These are phyloP conservation scores for Scomber colias DNA, from an alignment of 2,113 vertebrate genomes.

Conservation along the genomic window DNA sequence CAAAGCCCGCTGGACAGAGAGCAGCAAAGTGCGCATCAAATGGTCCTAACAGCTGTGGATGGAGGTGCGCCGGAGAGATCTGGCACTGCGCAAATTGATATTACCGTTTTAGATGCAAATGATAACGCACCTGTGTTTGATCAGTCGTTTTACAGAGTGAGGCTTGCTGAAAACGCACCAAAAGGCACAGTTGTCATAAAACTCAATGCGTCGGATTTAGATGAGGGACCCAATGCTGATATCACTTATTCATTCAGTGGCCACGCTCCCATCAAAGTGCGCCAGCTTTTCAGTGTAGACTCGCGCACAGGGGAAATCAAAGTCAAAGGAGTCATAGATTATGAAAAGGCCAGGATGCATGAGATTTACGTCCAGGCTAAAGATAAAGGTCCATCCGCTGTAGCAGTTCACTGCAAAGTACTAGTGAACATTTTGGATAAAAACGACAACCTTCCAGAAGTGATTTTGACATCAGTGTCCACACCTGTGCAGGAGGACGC, in stretches of 20 bases:
- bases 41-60: slow-evolving; percentile 82
- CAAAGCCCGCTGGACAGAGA: slow-evolving; percentile 78
- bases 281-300: slow-evolving; percentile 83
- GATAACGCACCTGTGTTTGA: slow-evolving; percentile 84
- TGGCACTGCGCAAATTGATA: slow-evolving; percentile 79
- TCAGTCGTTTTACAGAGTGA: slow-evolving; percentile 80
- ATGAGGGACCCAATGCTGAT: slow-evolving; percentile 83
- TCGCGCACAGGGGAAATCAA: slow-evolving; percentile 81
- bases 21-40: slow-evolving; percentile 78
- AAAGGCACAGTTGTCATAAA: slow-evolving; percentile 81
- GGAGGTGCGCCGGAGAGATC: slow-evolving; percentile 79
- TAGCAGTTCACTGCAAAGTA: slow-evolving; percentile 90
- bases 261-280: slow-evolving; percentile 80
- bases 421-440: slow-evolving; percentile 81
- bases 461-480: slow-evolving; percentile 82
- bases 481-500: slow-evolving; percentile 86
- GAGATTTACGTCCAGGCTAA: slow-evolving; percentile 92
- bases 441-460: slow-evolving; percentile 82
- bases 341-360: slow-evolving; percentile 84
- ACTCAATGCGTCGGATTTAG: slow-evolving; percentile 81
- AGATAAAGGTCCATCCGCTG: slow-evolving; percentile 89
- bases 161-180: slow-evolving; percentile 78
- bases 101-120: slow-evolving; percentile 80
- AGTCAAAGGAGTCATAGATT: slow-evolving; percentile 84
- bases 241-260: slow-evolving; percentile 82